These are phyloP conservation scores for Rhinolophus sinicus DNA, from an alignment of 2,113 vertebrate species.

Conservation along the genomic window DNA sequence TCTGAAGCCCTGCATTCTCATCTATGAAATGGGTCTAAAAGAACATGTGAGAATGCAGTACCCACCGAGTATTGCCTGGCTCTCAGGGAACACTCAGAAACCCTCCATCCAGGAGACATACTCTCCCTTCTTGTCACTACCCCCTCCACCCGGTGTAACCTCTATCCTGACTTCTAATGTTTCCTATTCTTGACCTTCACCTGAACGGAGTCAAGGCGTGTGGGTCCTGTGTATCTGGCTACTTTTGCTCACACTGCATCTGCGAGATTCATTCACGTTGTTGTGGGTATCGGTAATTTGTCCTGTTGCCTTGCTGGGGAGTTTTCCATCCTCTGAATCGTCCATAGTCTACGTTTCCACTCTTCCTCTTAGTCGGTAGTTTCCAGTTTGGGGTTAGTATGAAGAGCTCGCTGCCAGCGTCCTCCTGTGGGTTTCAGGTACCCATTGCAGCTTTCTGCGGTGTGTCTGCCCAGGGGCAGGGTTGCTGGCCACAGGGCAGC, in stretches of 20 bases:
- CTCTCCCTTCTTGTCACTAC: neutral
- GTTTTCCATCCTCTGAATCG: neutral
- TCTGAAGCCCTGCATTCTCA: neutral
- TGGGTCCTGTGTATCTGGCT: neutral
- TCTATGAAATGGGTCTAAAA: neutral
- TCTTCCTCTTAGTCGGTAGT: neutral
- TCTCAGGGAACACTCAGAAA: accelerated
- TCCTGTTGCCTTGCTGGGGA: neutral
- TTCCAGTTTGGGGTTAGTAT: accelerated
- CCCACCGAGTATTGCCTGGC: accelerated
- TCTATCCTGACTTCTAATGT: neutral
- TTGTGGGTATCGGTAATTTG: too few relatives aligned
- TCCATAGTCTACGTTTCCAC: too few relatives aligned
- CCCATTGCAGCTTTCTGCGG: neutral
- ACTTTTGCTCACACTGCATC: neutral
- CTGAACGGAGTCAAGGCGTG: accelerated
- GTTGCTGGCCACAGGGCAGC: neutral
- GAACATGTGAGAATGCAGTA: neutral
- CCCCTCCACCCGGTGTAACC: too few relatives aligned
- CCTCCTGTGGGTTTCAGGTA: neutral
- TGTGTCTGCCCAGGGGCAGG: neutral
- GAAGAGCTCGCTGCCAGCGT: neutral
- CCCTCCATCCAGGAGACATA: accelerated
- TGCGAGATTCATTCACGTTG: neutral
- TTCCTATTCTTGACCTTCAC: neutral